Percentiles rank a stretch among this genome's conserved stretches.
These are phyloP conservation scores for Lepidochrysops patricia DNA, from an alignment of 2,888 invertebrate species.

Conservation along the genomic window DNA sequence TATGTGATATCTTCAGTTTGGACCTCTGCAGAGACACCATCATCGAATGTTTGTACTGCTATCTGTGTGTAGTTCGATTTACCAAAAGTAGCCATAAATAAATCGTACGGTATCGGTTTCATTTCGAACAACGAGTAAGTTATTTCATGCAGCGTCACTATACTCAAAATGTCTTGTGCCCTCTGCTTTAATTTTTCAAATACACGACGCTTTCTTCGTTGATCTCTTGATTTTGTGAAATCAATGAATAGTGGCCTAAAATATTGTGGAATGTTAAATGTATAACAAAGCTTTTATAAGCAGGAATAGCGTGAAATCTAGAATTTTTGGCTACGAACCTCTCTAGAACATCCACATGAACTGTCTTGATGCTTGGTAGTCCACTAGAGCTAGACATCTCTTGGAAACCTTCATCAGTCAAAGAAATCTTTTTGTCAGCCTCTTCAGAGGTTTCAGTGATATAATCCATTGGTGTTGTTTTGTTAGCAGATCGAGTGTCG, in stretches of 20 bases:
- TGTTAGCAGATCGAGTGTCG: constrained; percentile 44
- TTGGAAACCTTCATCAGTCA: constrained; percentile 62
- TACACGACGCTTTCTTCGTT: constrained; percentile 41
- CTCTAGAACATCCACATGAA: constrained; percentile 45
- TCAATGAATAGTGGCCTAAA: constrained; percentile 58
- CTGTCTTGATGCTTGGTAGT: constrained; percentile 43
- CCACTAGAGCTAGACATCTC: constrained; percentile 57
- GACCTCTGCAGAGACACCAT: constrained; percentile 50
- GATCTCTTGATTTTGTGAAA: constrained; percentile 52
- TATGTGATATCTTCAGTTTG: constrained; percentile 53
- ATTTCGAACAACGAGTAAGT: constrained; percentile 59
- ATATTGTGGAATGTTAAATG: constrained; percentile 19
- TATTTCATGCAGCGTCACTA: constrained; percentile 64
- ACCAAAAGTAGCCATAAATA: constrained; percentile 62
- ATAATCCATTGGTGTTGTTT: constrained; percentile 42
- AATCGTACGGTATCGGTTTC: constrained; percentile 64
- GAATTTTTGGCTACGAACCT: no score
- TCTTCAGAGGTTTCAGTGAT: constrained; percentile 46
- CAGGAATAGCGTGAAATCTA: no score
- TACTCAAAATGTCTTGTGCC: constrained; percentile 52
- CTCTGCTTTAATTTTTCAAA: constrained; percentile 46
- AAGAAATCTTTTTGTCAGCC: constrained; percentile 38
- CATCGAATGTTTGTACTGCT: constrained; percentile 60
- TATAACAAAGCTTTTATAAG: no score
- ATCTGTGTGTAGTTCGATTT: constrained; percentile 54